phyloP scores from a whole-genome alignment of 1,140 invertebrate species.

The Zaprionus ornatus region DNA sequence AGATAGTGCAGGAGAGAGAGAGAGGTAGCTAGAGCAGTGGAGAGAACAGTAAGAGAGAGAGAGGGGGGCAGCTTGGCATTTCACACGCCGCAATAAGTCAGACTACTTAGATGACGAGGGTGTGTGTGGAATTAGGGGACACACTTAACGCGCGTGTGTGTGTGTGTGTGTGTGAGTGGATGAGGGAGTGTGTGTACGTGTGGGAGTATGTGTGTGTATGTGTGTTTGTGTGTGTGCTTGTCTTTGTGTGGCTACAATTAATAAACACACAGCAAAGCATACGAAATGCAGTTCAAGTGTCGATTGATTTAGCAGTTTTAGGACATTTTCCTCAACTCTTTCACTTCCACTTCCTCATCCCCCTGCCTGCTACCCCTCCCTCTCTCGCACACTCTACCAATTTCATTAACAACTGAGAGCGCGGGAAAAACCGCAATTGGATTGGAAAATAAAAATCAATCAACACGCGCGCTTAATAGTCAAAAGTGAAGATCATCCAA shows the following conservation, averaged over 20 bases:
- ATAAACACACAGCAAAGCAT: slow-evolving; percentile 45
- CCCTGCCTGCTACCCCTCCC: too few relatives aligned
- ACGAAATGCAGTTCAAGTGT: slow-evolving; percentile 52
- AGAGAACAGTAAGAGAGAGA: slow-evolving; percentile 6
- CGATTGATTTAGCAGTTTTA: slow-evolving; percentile 70
- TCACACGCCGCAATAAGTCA: slow-evolving; percentile 31
- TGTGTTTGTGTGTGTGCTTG: slow-evolving; percentile 28
- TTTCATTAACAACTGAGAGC: too few relatives aligned
- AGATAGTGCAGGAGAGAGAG: background rate
- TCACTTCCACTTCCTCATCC: background rate
- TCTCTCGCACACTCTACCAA: background rate
- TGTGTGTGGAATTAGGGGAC: slow-evolving; percentile 18
- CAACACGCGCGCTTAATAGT: slow-evolving; percentile 75
- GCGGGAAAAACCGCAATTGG: slow-evolving; percentile 37
- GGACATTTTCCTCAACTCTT: background rate
- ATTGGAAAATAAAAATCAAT: slow-evolving; percentile 72
- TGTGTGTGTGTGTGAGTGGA: slow-evolving; percentile 4
- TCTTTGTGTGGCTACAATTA: slow-evolving; percentile 53
- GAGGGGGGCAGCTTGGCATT: background rate
- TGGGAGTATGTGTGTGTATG: background rate
- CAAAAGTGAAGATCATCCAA: slow-evolving; percentile 43
- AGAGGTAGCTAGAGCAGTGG: background rate
- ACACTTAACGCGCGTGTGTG: slow-evolving; percentile 17
- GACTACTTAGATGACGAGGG: slow-evolving; percentile 10
- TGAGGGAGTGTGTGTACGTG: background rate